These are phyloP conservation scores for Dolichallabes microphthalmus DNA, from an alignment of 2,113 vertebrate species.

Conservation along the genomic window DNA sequence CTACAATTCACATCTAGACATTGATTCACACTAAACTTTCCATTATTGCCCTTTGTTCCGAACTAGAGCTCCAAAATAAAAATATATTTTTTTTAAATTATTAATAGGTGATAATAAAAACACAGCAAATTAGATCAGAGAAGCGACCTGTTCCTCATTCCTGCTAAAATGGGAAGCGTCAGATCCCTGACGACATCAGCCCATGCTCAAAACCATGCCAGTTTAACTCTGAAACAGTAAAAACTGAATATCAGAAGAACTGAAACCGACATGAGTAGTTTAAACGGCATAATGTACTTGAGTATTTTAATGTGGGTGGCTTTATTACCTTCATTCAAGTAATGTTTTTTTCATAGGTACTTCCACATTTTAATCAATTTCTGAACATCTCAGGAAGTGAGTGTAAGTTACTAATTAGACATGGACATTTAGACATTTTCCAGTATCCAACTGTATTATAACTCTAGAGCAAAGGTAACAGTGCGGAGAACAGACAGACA, in stretches of 20 bases:
- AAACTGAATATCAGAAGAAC: neutral
- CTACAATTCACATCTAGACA: neutral
- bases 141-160: slow-evolving; percentile 13
- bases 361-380: neutral
- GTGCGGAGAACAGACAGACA: slow-evolving; percentile 13
- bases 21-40: neutral
- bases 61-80: neutral
- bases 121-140: neutral
- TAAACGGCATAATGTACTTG: neutral
- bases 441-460: slow-evolving; percentile 8
- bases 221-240: neutral
- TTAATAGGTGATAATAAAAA: neutral
- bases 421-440: neutral
- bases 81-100: neutral
- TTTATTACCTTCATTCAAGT: neutral
- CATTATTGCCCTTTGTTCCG: slow-evolving; percentile 2
- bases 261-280: neutral
- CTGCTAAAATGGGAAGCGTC: neutral
- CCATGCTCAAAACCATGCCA: neutral
- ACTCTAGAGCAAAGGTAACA: neutral
- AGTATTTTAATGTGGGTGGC: neutral
- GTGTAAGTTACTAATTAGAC: neutral
- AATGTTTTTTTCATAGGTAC: no score
- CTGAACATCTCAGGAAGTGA: neutral
- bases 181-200: neutral